Percentiles rank a stretch among this genome's conserved stretches.
phyloP scores from a whole-genome alignment of 2,113 vertebrate species.

The Onychostoma macrolepis region DNA sequence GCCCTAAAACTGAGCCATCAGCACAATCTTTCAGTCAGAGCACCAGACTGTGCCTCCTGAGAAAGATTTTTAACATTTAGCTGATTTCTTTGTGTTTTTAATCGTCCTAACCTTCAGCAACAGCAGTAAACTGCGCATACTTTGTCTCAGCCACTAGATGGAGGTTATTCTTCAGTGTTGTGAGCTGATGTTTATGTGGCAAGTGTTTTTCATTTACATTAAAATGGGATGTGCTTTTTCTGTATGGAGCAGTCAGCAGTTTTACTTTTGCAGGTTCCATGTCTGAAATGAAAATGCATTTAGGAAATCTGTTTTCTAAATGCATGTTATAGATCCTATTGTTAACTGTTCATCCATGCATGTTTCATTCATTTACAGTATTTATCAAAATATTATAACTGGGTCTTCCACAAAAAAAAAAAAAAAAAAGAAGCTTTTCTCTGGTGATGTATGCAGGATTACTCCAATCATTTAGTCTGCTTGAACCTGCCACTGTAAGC shows the following conservation, averaged over 20 bases:
- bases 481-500: no score
- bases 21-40: not conserved
- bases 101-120: not conserved
- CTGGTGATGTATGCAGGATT: not conserved
- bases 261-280: not conserved
- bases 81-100: conserved; percentile 13
- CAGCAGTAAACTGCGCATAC: not conserved
- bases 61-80: conserved; percentile 22
- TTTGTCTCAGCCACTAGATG: conserved; percentile 21
- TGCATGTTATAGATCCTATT: not conserved
- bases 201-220: conserved; percentile 9
- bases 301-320: not conserved
- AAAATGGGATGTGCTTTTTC: not conserved
- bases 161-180: not conserved
- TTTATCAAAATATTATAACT: not conserved
- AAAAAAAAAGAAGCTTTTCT: not conserved
- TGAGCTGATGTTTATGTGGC: not conserved
- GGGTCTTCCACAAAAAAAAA: not conserved
- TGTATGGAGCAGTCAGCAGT: not conserved
- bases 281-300: not conserved
- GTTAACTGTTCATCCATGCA: not conserved
- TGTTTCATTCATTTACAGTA: not conserved
- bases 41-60: not conserved
- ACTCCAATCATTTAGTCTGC: no score
- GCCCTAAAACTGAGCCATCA: conserved; percentile 24